phyloP scores from a whole-genome alignment of 1,140 invertebrate species.

The Drosophila gunungcola region DNA sequence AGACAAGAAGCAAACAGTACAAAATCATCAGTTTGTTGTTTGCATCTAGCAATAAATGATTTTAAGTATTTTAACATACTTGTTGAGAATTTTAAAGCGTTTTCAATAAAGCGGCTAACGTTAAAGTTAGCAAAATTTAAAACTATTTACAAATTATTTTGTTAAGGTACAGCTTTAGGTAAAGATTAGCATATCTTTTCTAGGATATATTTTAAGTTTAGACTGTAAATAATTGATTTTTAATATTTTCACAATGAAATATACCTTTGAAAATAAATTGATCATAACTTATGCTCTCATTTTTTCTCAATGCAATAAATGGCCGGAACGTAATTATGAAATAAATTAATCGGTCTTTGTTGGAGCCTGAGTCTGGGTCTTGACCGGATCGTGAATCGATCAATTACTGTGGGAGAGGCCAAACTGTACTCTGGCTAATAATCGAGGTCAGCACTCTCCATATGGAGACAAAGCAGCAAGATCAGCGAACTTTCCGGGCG shows the following conservation, averaged over 20 bases:
- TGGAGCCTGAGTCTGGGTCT: slow-evolving; percentile 9
- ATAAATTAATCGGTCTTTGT: slow-evolving; percentile 7
- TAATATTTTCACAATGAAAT: too few relatives aligned
- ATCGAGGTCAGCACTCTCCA: slow-evolving; percentile 30
- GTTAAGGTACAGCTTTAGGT: too few relatives aligned
- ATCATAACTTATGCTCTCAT: not conserved
- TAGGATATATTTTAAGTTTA: too few relatives aligned
- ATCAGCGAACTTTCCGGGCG: slow-evolving; percentile 39
- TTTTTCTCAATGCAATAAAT: slow-evolving; percentile 10
- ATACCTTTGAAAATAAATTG: not conserved
- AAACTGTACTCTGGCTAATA: slow-evolving; percentile 24
- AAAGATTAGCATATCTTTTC: too few relatives aligned
- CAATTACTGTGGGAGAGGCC: slow-evolving; percentile 41
- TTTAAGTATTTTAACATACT: too few relatives aligned
- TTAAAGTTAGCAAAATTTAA: too few relatives aligned
- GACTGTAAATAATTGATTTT: too few relatives aligned
- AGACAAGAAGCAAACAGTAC: slow-evolving; percentile 8
- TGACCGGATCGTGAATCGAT: slow-evolving; percentile 37
- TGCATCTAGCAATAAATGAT: too few relatives aligned
- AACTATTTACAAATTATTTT: too few relatives aligned
- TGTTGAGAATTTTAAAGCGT: too few relatives aligned
- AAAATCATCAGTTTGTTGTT: not conserved
- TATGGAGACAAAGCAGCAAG: slow-evolving; percentile 17
- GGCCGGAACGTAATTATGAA: slow-evolving; percentile 12
- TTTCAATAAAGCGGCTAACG: too few relatives aligned